Evolutionary conservation across 2,797 vertebrate species (phyloP).

Genomic region (Melanogrammus aeglefinus): DNA sequence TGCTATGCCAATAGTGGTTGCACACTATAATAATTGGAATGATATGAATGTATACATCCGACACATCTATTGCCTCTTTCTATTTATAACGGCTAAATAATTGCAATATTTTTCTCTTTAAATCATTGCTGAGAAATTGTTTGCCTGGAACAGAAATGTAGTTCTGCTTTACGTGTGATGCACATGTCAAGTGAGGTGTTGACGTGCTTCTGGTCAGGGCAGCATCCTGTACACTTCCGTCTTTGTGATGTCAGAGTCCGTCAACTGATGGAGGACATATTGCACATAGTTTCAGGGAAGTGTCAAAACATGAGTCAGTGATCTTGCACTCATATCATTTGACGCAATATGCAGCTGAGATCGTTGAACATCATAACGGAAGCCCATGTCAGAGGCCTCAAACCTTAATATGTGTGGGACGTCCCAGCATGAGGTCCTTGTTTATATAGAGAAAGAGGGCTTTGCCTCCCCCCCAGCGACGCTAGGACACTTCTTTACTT

Average conservation of each 20-base stretch:
- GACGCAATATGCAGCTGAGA: not conserved
- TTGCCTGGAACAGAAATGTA: not conserved
- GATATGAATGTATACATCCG: not conserved
- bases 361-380: not conserved
- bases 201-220: not conserved
- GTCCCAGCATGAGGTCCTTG: too few relatives aligned
- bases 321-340: not conserved
- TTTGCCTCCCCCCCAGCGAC: not conserved
- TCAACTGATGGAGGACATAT: not conserved
- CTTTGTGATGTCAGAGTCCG: not conserved
- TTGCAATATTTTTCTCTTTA: not conserved
- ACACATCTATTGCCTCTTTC: not conserved
- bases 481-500: not conserved
- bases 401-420: not conserved
- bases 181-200: not conserved
- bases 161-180: not conserved
- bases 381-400: not conserved
- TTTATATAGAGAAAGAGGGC: not conserved
- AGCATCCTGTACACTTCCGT: not conserved
- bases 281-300: constrained; percentile 1
- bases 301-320: not conserved
- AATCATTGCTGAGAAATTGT: not conserved
- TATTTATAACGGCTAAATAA: not conserved
- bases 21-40: not conserved
- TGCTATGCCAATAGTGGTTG: constrained; percentile 5